Evolutionary conservation across 2,113 vertebrate species (phyloP), one percentile per base, ranked within the genome.

Genomic region (Amphiprion ocellaris): DNA sequence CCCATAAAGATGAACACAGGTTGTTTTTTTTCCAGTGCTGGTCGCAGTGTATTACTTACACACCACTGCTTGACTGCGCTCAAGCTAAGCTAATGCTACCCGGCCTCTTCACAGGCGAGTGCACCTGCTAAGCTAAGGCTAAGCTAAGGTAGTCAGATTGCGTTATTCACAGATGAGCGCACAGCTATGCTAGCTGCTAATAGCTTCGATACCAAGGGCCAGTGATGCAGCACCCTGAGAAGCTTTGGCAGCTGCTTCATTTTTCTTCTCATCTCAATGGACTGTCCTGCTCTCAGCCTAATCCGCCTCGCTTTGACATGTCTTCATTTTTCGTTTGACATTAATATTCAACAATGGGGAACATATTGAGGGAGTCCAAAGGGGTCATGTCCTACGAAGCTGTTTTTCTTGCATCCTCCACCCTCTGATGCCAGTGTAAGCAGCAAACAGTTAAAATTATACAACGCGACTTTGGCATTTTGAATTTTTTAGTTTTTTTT

Each of bases 71-170:
- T 52, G 5, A 68, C 81, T 81, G 87, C 83, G 70, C 63, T 68
- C 59, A 41, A 79, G 74, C 81, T 83, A 83, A 87, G 89, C 85
- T 84, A 84, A 83, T 2, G 69, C 68, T 79, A 80, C 54, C 71
- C 64, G 85, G 60, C 82, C 84, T 73, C 68, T 85, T 88, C 67
- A 84, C 84, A 83, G 85, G 84, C 55, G 54, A 86, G 3, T 83
- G 88, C 85, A 79, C 74, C 88, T 88, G 85, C 83, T 90, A 84
- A 73, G 83, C 86, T 87, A 90, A 89, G 72, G 83, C 89, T 90
- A 90, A 91, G 87, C 88, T 86, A 90, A 80, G 47, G 60, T 23
- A 72, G 88, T 92, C 90, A 81, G 77, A 83, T 86, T 56, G 23
- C 65, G 54, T 92, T 91, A 83, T 46, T 89, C 73, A 37, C 46